Conservation (phyloP, 30 jellyfish, hydroid and myxozoan genomes). For the Nemopilema nomurai region DNA sequence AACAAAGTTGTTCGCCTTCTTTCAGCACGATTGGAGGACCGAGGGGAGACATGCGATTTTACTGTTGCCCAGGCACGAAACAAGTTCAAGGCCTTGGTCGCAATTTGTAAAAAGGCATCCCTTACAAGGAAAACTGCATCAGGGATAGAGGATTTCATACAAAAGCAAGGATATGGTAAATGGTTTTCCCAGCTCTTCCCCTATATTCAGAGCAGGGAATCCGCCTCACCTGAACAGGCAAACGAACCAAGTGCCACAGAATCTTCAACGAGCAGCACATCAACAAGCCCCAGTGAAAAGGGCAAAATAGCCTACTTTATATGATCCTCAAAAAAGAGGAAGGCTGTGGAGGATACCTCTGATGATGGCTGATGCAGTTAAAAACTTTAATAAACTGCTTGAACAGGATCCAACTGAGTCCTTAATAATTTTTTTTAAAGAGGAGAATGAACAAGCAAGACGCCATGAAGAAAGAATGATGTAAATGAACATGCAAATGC, state of each 20-base stretch:
- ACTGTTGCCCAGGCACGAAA: conserved; percentile 54
- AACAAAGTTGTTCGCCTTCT: conserved; percentile 44
- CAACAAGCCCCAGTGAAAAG: conserved; percentile 21
- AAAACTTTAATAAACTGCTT: conserved; percentile 32
- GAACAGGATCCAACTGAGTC: conserved; percentile 28
- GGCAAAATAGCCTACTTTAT: conserved; percentile 9
- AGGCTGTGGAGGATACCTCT: conserved; percentile 15
- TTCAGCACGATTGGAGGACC: conserved; percentile 42
- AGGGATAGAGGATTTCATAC: conserved; percentile 53
- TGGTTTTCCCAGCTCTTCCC: conserved; percentile 64
- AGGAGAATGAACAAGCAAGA: conserved; percentile 45
- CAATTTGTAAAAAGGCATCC: conserved; percentile 68
- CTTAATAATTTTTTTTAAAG: conserved; percentile 15
- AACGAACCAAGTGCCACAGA: conserved; percentile 38
- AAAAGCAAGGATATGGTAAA: conserved; percentile 47
- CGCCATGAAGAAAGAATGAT: conserved; percentile 40
- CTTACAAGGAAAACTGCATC: conserved; percentile 56
- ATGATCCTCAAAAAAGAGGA: conserved; percentile 39
- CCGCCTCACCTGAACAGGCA: conserved; percentile 55
- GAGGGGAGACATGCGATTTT: conserved; percentile 44
- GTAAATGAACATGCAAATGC: conserved; percentile 38
- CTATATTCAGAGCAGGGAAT: conserved; percentile 50
- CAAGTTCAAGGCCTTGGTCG: conserved; percentile 52
- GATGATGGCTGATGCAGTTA: conserved; percentile 47
- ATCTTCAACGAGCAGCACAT: conserved; percentile 29